Percentiles rank a stretch among this genome's conserved stretches.
Conservation (phyloP, 2,113 vertebrate species). For the Microcebus ravelobensis region DNA sequence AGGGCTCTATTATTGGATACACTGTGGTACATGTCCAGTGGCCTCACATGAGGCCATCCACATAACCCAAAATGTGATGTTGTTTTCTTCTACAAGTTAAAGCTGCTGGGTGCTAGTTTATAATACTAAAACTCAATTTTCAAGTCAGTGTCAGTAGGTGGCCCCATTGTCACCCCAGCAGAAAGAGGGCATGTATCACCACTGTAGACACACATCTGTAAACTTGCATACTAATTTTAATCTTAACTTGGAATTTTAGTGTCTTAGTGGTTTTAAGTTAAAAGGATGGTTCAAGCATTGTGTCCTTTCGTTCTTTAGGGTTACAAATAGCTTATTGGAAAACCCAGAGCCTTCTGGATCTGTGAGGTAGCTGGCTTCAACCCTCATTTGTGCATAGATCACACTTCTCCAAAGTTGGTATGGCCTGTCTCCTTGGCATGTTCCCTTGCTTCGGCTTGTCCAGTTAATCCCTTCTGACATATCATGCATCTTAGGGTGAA, state of each 20-base stretch:
- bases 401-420: slow-evolving; percentile 98
- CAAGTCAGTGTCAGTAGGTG: slow-evolving; percentile 30
- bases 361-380: slow-evolving; percentile 93
- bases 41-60: background rate
- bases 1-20: slow-evolving; percentile 51
- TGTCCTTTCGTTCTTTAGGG: slow-evolving; percentile 74
- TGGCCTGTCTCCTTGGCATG: slow-evolving; percentile 98
- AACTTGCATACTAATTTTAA: slow-evolving; percentile 81
- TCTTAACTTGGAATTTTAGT: slow-evolving; percentile 75
- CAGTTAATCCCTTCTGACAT: slow-evolving; percentile 96
- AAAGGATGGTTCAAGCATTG: slow-evolving; percentile 81
- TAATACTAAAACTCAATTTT: slow-evolving; percentile 62
- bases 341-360: slow-evolving; percentile 78
- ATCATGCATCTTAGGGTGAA: slow-evolving; percentile 97
- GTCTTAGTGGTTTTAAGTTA: slow-evolving; percentile 73
- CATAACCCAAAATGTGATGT: slow-evolving; percentile 25
- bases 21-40: slow-evolving; percentile 4
- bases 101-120: slow-evolving; percentile 52
- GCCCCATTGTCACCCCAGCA: slow-evolving; percentile 44
- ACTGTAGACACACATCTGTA: slow-evolving; percentile 76
- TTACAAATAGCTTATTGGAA: slow-evolving; percentile 84
- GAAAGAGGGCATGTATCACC: slow-evolving; percentile 63
- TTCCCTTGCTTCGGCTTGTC: slow-evolving; percentile 95
- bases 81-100: slow-evolving; percentile 46
- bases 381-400: slow-evolving; percentile 73